Percentiles rank a stretch among this genome's conserved stretches.
Evolutionary conservation across 2,113 vertebrate genomes (phyloP).

Genomic region (Corapipo altera): DNA sequence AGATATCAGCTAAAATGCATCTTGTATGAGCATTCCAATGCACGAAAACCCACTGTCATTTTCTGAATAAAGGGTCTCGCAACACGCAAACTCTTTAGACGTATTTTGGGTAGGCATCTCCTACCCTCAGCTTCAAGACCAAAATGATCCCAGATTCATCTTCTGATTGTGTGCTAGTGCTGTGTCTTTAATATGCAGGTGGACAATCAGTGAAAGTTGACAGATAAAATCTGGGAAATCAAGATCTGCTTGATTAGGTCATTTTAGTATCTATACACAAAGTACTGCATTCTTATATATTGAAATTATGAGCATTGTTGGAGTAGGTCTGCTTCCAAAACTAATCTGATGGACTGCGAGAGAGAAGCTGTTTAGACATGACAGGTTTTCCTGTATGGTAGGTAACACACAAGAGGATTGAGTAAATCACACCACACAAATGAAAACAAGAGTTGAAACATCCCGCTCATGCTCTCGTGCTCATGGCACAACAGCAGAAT

Average conservation of each 20-base stretch:
- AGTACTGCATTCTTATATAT: background rate
- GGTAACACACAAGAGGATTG: background rate
- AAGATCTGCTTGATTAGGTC: background rate
- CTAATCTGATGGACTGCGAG: background rate
- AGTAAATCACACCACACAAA: background rate
- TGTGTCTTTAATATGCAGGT: background rate
- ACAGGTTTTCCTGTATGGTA: background rate
- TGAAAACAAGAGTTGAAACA: background rate
- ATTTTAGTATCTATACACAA: background rate
- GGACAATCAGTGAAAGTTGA: background rate
- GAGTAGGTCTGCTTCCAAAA: background rate
- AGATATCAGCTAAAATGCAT: background rate
- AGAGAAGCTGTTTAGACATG: background rate
- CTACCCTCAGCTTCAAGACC: background rate
- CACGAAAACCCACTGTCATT: background rate
- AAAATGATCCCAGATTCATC: background rate
- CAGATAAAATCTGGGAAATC: background rate
- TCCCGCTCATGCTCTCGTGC: rapidly evolving
- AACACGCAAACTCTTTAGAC: background rate
- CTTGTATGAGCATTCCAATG: background rate
- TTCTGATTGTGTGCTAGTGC: background rate
- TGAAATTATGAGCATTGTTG: rapidly evolving
- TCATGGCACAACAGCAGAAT: background rate
- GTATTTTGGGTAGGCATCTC: background rate
- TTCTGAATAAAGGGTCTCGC: background rate